These are phyloP conservation scores for Scaptomyza polygonia DNA, from an alignment of 2,888 invertebrate genomes.

Conservation along the genomic window DNA sequence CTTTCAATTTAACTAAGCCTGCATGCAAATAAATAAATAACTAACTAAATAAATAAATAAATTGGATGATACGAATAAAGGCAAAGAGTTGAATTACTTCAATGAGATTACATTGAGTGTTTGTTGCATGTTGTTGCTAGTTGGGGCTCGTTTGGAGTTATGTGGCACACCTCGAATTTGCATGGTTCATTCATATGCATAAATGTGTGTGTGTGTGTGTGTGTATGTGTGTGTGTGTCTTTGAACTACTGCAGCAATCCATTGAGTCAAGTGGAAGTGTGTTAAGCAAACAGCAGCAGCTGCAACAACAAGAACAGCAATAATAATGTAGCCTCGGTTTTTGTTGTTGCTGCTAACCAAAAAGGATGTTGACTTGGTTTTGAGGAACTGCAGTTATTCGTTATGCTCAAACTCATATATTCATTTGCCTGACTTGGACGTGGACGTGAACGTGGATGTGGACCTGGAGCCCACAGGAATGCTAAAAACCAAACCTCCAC, in stretches of 20 bases:
- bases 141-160: constrained; percentile 1
- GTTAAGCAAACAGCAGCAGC: constrained; percentile 69
- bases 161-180: constrained; percentile 44
- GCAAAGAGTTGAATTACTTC: background rate
- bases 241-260: constrained; percentile 65
- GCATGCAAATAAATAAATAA: constrained; percentile 7
- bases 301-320: constrained; percentile 49
- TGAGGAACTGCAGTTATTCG: constrained; percentile 78
- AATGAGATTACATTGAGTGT: constrained; percentile 1
- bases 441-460: constrained; percentile 47
- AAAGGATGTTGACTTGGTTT: constrained; percentile 79
- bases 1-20: background rate
- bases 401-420: constrained; percentile 72
- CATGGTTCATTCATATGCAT: constrained; percentile 44
- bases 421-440: constrained; percentile 61
- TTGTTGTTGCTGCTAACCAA: constrained; percentile 65
- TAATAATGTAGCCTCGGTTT: constrained; percentile 51
- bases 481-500: background rate
- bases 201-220: constrained; percentile 10
- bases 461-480: constrained; percentile 54
- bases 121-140: background rate
- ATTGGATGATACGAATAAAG: background rate
- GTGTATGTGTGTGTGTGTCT: constrained; percentile 17
- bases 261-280: constrained; percentile 77
- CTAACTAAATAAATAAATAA: constrained; percentile 2